Evolutionary conservation across 2,888 invertebrate species (phyloP), one percentile per base, ranked within the genome.

Genomic region (Lithophane ornitopus): DNA sequence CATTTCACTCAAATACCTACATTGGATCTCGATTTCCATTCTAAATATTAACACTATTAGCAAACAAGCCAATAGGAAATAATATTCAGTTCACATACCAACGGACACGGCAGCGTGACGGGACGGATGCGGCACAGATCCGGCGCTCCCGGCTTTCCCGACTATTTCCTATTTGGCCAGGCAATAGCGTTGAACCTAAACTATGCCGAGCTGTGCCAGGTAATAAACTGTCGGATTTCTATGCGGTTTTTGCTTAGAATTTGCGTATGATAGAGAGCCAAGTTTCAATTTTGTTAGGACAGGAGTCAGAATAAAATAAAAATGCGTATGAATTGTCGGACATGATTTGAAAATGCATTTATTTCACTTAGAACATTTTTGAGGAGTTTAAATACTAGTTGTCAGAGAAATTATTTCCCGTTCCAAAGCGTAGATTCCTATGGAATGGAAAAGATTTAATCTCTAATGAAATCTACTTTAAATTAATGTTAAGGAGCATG

Each of bases 61-160:
- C 22, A 67, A 61, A 28, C 22, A 44, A 26, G 16, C n/a, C n/a
- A 69, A 63, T 63, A 66, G 52, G 68, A 77, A 78, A 56, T 66
- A 61, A 66, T 54, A 66, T 61, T 41, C 26, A 59, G 28, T 46
- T 66, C n/a, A 28, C 52, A 54, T 16, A 61, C 8, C 54, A n/a
- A 19, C 44, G 6, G 44, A 56, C 16, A 54, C 11, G 67, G 26
- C n/a, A n/a, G 46, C 28, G 41, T 39, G 65, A 16, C 46, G 26
- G 46, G 26, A 54, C 71, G 80, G 28, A 61, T 66, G 28, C 72
- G 61, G 41, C 28, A 58, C 12, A 19, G 19, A 49, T 44, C 16
- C 34, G 56, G 39, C 11, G 19, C n/a, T 39, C 9, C 54, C n/a
- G 54, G 44, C 19, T 34, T n/a, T 11, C 4, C 16, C 19, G 41